Percentiles rank a stretch among this genome's conserved stretches.
Conservation (phyloP, 2,888 invertebrate species). For the Diaperis boleti region DNA sequence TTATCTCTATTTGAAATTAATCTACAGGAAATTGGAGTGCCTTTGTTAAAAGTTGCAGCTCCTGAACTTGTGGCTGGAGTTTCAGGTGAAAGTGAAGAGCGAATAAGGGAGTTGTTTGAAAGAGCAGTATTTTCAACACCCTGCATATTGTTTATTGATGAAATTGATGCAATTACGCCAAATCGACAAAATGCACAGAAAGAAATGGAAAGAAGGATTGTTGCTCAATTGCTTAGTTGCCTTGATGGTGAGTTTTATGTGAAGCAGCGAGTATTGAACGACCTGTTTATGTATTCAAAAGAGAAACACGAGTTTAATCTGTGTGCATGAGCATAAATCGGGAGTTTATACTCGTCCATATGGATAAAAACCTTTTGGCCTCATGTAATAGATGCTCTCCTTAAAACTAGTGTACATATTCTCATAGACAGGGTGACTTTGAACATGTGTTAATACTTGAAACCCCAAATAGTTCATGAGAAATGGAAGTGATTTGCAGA, state of each 20-base stretch:
- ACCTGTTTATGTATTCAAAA: no score
- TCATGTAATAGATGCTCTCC: no score
- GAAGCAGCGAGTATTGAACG: no score
- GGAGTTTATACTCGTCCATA: no score
- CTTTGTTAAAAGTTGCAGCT: slow-evolving; percentile 88
- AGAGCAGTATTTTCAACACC: slow-evolving; percentile 81
- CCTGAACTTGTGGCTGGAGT: slow-evolving; percentile 95
- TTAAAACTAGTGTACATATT: no score
- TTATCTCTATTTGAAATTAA: background rate
- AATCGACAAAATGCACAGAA: slow-evolving; percentile 90
- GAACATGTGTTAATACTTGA: no score
- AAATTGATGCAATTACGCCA: slow-evolving; percentile 96
- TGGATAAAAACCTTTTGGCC: no score
- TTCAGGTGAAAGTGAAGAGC: slow-evolving; percentile 95
- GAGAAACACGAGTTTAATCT: no score
- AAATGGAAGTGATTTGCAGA: no score
- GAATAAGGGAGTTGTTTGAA: slow-evolving; percentile 92
- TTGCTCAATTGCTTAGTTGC: slow-evolving; percentile 90
- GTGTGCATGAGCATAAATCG: no score
- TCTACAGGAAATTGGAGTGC: slow-evolving; percentile 79
- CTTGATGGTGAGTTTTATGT: slow-evolving; percentile 79
- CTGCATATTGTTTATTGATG: slow-evolving; percentile 93
- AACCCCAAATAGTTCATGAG: no score
- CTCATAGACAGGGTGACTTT: no score
- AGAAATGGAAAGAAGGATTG: slow-evolving; percentile 97